These are phyloP conservation scores for Quiscalus mexicanus DNA, from an alignment of 2,113 vertebrate species.

Conservation along the genomic window DNA sequence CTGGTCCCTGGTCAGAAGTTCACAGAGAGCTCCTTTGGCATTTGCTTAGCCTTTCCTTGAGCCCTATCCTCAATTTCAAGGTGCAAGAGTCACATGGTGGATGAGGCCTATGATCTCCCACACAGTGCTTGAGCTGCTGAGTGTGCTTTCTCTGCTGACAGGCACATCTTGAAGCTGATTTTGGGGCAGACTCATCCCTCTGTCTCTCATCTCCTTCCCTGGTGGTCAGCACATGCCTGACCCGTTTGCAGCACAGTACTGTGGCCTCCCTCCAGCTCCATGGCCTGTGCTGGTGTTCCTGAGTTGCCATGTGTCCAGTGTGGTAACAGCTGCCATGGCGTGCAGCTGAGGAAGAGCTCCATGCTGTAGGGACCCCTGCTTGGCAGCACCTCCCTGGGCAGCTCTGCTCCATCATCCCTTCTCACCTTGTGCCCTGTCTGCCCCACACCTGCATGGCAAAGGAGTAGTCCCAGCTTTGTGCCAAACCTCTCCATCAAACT, in stretches of 20 bases:
- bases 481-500: background rate
- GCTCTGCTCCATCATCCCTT: background rate
- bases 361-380: fast-evolving
- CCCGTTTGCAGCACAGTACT: background rate
- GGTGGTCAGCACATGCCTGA: background rate
- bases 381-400: background rate
- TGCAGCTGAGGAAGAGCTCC: background rate
- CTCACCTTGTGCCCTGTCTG: background rate
- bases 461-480: background rate
- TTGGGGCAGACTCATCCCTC: background rate
- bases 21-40: background rate
- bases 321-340: background rate
- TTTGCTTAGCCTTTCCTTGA: background rate
- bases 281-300: background rate
- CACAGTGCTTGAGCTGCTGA: background rate
- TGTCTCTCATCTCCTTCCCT: background rate
- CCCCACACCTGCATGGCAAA: background rate
- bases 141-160: fast-evolving
- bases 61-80: background rate
- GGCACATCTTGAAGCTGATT: background rate
- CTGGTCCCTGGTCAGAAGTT: background rate
- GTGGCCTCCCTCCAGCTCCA: background rate
- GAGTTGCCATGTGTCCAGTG: background rate
- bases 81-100: background rate
- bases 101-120: background rate